phyloP scores from a whole-genome alignment of 1,140 invertebrate species.

The Frieseomelitta varia region DNA sequence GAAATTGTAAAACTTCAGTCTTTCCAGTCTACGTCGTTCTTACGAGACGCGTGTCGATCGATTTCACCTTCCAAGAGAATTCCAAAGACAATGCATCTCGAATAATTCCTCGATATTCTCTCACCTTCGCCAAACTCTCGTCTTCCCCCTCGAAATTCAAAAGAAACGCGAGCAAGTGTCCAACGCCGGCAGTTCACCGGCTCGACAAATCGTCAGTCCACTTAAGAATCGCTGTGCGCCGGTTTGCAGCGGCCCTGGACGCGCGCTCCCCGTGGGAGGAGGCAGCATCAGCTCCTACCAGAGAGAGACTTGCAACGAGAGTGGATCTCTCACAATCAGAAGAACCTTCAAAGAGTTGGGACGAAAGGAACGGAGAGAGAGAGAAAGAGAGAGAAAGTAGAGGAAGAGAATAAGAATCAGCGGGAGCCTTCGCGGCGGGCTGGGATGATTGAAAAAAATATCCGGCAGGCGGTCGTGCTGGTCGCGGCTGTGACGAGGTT shows the following conservation, averaged over 20 bases:
- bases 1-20: too few species aligned
- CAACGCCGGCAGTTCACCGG: too few species aligned
- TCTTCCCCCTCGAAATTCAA: not conserved
- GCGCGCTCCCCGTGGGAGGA: constrained; percentile 15
- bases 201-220: constrained; percentile 45
- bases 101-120: not conserved
- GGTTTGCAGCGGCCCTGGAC: constrained; percentile 12
- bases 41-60: too few species aligned
- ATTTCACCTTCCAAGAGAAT: too few species aligned
- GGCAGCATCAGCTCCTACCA: not conserved
- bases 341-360: not conserved
- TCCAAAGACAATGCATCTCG: not conserved
- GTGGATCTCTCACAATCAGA: constrained; percentile 27
- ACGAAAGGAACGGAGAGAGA: not conserved
- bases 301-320: too few species aligned
- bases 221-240: constrained; percentile 28
- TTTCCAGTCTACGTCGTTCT: too few species aligned
- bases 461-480: constrained; percentile 61
- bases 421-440: constrained; percentile 48
- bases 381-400: not conserved
- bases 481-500: constrained; percentile 55
- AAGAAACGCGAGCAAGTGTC: not conserved
- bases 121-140: not conserved
- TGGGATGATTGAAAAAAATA: constrained; percentile 78
- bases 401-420: constrained; percentile 26